Evolutionary conservation across 92 coral and sea anemone genomes (phyloP), one percentile per base, ranked within the genome.

Genomic region (Zoanthus sociatus): DNA sequence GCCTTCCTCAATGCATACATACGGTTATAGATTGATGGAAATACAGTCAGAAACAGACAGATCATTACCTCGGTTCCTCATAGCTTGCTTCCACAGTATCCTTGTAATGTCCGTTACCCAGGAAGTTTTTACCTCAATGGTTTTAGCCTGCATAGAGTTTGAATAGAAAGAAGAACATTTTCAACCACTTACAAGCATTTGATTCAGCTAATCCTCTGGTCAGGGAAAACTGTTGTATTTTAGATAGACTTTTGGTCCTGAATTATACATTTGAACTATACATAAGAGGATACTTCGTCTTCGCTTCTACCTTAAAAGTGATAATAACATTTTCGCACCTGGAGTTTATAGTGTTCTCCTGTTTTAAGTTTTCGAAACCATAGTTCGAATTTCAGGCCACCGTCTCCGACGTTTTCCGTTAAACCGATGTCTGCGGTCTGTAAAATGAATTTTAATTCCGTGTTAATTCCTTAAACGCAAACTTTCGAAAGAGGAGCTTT

Each of bases 101-200:
- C 93, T 94, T 32, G 99, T 95, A 12, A 97, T 95, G 77, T 97
- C 99, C 53, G 96, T 92, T 61, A 97, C 92, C 99, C 99, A 97
- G 10, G 97, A 92, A 32, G 98, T 93, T 88, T 95, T 97, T 26
- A 88, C 90, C 86, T 87, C 94, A 88, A 97, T 90, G 18, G 94
- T 86, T 46, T 89, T 91, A 51, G 99, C 97, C 98, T 95, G 79
- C 44, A 61, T 71, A 48, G 21, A 58, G 33, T 32, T 20, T 61
- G 48, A 31, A 73, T 1, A 72, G 44, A 8, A 17, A 18, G 37
- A 14, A 16, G 8, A 64, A 64, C 20, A 69, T 69, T 10, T 9
- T 8, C 33, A 8, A 15, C 9, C 46, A 1, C 2, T 9, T 6
- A 16, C 8, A 63, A 16, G 21, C n/a, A 6, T 63, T 21, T 50